Evolutionary conservation across 2,797 vertebrate species (phyloP).

Genomic region (Aselliscus stoliczkanus): DNA sequence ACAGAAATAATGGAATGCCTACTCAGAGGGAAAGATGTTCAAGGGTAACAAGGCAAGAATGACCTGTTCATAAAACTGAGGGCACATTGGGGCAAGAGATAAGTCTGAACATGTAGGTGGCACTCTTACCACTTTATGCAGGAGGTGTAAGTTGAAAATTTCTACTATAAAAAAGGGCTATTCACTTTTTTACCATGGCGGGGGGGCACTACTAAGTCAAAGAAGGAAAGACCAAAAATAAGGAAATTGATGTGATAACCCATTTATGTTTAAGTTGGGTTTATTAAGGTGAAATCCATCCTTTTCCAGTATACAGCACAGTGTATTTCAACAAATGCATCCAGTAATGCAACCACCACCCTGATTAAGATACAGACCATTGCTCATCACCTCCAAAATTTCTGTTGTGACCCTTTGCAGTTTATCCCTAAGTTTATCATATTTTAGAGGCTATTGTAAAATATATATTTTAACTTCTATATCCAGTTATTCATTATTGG

Average conservation of each 20-base stretch:
- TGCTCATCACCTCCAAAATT: not conserved
- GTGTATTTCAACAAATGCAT: not conserved
- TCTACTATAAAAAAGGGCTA: not conserved
- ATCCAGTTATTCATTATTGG: not conserved
- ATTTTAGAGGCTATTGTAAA: not conserved
- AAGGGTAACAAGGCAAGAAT: not conserved
- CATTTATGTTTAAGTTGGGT: not conserved
- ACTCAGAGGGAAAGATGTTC: not conserved
- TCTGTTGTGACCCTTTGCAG: not conserved
- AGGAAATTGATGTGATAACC: not conserved
- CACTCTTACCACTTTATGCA: not conserved
- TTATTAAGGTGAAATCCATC: not conserved
- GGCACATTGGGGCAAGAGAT: not conserved
- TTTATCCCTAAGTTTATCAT: not conserved
- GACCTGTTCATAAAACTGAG: not conserved
- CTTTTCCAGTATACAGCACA: not conserved
- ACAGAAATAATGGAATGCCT: not conserved
- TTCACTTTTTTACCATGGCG: not conserved
- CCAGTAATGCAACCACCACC: not conserved
- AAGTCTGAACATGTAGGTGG: not conserved
- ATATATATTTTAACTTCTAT: not conserved
- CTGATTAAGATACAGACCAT: not conserved
- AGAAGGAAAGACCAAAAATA: not conserved
- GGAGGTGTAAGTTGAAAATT: not conserved
- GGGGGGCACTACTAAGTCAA: not conserved